These are phyloP conservation scores for Synanthedon formicaeformis DNA, from an alignment of 2,888 invertebrate species.

Conservation along the genomic window DNA sequence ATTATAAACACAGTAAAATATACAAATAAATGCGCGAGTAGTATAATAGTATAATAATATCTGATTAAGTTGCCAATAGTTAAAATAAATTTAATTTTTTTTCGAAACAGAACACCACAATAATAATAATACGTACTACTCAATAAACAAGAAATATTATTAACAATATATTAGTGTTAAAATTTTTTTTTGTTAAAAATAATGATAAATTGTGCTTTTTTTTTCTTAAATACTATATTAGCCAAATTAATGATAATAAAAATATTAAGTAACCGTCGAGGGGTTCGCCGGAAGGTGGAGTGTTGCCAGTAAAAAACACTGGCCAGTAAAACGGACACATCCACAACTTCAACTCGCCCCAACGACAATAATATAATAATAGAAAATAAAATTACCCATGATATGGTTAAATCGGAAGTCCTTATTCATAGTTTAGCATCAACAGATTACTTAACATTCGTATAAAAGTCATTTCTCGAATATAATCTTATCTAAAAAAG, in stretches of 20 bases:
- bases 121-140: conserved; percentile 14
- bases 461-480: conserved; percentile 69
- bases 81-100: conserved; percentile 37
- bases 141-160: conserved; percentile 59
- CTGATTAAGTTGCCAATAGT: conserved; percentile 11
- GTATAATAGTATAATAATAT: conserved; percentile 30
- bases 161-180: conserved; percentile 67
- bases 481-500: conserved; percentile 68
- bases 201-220: conserved; percentile 61
- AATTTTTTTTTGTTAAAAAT: conserved; percentile 41
- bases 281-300: conserved; percentile 9
- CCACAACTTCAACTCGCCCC: conserved; percentile 13
- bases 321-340: conserved; percentile 6
- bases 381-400: conserved; percentile 32
- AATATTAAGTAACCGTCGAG: conserved; percentile 1
- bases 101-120: conserved; percentile 32
- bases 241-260: conserved; percentile 44
- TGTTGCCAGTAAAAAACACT: conserved; percentile 32
- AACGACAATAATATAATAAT: conserved; percentile 9
- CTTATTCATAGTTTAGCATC: conserved; percentile 61
- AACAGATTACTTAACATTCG: conserved; percentile 69
- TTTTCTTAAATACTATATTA: conserved; percentile 58
- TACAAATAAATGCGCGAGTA: conserved; percentile 65
- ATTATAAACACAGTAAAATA: conserved; percentile 64
- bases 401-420: conserved; percentile 62